Evolutionary conservation across 2,113 vertebrate species (phyloP).

Genomic region (Cervus canadensis): DNA sequence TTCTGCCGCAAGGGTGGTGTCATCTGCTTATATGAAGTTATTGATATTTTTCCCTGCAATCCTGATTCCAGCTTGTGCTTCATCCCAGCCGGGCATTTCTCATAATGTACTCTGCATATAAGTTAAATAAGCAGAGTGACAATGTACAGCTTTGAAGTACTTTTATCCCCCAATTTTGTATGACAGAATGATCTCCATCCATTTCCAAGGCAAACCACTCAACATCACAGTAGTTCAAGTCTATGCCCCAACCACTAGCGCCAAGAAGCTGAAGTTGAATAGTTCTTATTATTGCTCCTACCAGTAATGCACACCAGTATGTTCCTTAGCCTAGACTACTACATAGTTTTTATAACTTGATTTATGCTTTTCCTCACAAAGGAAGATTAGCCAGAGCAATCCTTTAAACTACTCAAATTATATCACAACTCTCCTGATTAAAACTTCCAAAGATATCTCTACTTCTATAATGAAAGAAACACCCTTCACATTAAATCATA

Average conservation of each 20-base stretch:
- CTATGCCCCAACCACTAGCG: background rate
- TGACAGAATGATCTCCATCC: background rate
- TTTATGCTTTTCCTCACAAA: background rate
- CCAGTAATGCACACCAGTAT: accelerated
- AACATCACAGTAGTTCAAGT: background rate
- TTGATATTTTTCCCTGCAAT: background rate
- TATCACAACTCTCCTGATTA: background rate
- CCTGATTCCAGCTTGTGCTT: background rate
- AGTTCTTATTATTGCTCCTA: background rate
- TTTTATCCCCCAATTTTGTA: accelerated
- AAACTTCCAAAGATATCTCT: background rate
- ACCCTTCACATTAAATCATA: background rate
- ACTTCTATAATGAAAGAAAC: background rate
- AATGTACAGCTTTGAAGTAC: background rate
- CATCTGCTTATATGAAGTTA: background rate
- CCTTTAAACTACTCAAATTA: background rate
- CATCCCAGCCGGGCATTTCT: background rate
- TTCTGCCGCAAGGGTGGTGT: background rate
- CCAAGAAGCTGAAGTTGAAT: background rate
- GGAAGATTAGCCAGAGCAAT: background rate
- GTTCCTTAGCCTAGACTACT: background rate
- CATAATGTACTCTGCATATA: background rate
- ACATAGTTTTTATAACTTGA: background rate
- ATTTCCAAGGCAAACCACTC: background rate
- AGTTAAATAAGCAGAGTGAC: background rate